Conservation (phyloP, 2,888 invertebrate genomes). For the Torymus auratus region DNA sequence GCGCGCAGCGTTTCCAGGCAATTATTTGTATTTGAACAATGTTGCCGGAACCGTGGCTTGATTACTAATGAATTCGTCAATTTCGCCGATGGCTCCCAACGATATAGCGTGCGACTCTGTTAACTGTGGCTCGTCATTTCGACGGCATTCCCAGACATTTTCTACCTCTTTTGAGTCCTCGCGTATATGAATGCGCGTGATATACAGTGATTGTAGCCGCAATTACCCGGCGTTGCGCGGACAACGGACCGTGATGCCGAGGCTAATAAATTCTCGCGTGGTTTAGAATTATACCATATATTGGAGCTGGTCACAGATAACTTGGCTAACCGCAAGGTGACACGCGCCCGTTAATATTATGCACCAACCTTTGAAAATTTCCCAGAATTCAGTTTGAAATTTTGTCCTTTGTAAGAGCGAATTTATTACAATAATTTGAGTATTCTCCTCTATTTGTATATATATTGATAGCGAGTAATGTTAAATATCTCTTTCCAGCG, state of each 20-base stretch:
- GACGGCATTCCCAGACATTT: neutral
- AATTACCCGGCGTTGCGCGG: too few species aligned
- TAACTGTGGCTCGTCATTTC: neutral
- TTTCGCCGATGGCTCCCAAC: conserved; percentile 65
- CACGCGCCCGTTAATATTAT: conserved; percentile 52
- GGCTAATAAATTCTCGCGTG: conserved; percentile 52
- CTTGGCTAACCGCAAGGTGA: conserved; percentile 53
- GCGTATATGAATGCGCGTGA: neutral
- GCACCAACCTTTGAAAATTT: conserved; percentile 42
- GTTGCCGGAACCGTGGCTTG: conserved; percentile 63
- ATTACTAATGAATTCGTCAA: conserved; percentile 71
- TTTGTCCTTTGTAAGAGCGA: neutral
- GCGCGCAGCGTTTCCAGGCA: conserved; percentile 52
- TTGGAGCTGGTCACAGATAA: conserved; percentile 39
- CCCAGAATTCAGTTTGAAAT: conserved; percentile 18
- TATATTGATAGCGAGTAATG: too few species aligned
- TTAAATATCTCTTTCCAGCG: too few species aligned
- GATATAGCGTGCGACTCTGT: conserved; percentile 15
- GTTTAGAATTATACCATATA: conserved; percentile 23
- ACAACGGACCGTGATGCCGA: too few species aligned
- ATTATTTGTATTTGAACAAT: conserved; percentile 70
- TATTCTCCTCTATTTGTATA: too few species aligned
- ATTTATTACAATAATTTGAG: too few species aligned
- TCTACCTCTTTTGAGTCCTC: neutral
- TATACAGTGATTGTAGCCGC: too few species aligned